Evolutionary conservation across 2,113 vertebrate genomes (phyloP).

Genomic region (Mesembrinibis cayennensis): DNA sequence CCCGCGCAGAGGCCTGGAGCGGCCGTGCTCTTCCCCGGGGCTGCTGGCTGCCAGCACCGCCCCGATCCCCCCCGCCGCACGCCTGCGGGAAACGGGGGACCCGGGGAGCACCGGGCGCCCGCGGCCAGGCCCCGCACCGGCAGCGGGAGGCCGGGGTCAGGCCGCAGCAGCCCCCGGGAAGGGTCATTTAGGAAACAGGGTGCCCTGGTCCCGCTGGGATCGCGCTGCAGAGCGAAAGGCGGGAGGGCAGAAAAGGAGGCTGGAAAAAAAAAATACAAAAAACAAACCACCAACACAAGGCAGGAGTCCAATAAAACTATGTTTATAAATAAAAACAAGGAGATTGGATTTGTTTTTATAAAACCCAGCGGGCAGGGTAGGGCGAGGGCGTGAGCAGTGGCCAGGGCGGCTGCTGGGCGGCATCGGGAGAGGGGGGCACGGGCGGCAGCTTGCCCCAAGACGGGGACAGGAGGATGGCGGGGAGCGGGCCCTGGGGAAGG

Average conservation of each 20-base stretch:
- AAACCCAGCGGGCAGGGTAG: constrained; percentile 56
- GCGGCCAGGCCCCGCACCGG: background rate
- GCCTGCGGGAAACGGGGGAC: background rate
- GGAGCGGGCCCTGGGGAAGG: background rate
- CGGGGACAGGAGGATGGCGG: background rate
- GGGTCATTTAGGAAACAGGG: no score
- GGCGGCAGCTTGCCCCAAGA: background rate
- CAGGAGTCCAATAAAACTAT: constrained; percentile 86
- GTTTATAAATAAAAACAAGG: constrained; percentile 92
- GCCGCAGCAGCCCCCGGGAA: background rate
- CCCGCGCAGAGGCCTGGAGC: accelerated
- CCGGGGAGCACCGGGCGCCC: background rate
- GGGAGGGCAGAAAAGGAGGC: background rate
- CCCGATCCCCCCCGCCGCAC: no score
- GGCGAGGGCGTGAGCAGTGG: background rate
- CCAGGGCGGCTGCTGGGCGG: background rate
- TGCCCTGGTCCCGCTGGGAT: background rate
- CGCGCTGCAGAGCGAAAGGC: accelerated
- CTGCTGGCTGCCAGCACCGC: background rate
- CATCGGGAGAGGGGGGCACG: background rate
- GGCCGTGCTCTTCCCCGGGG: background rate
- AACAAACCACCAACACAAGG: background rate
- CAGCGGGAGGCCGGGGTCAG: no score
- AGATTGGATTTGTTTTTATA: constrained; percentile 67
- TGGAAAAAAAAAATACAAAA: background rate